Conservation (phyloP, 2,797 vertebrate species). For the Anableps anableps region DNA sequence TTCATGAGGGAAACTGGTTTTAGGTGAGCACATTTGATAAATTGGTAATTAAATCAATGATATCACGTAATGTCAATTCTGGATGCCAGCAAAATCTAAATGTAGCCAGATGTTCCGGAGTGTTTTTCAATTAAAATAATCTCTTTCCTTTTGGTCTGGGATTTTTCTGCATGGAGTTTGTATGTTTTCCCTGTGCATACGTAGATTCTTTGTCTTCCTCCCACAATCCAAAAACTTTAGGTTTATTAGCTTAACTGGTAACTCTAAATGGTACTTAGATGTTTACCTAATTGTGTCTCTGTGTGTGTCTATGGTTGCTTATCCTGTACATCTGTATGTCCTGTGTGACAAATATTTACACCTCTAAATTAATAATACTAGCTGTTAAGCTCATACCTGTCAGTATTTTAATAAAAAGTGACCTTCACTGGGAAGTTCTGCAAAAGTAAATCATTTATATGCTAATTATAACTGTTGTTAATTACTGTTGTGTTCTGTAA, state of each 20-base stretch:
- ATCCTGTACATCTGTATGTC: neutral
- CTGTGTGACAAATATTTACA: too few species aligned
- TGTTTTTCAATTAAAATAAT: too few species aligned
- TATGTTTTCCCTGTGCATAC: neutral
- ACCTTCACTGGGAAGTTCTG: neutral
- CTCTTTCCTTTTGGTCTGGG: too few species aligned
- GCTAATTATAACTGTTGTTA: neutral
- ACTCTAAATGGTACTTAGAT: neutral
- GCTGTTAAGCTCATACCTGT: neutral
- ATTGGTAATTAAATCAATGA: slow-evolving; percentile 26
- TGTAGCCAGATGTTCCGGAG: neutral
- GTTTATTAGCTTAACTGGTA: too few species aligned
- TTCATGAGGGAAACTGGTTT: slow-evolving; percentile 32
- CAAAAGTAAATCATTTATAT: neutral
- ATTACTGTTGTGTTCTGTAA: neutral
- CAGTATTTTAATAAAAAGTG: too few species aligned
- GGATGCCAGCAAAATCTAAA: neutral
- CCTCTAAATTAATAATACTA: too few species aligned
- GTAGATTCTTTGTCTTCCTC: neutral
- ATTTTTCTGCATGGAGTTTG: neutral
- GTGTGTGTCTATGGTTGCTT: neutral
- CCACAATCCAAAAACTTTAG: neutral
- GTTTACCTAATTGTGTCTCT: neutral
- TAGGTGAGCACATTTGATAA: slow-evolving; percentile 29
- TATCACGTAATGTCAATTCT: slow-evolving; percentile 50